Evolutionary conservation across 2,888 invertebrate species (phyloP).

Genomic region (Platycheirus rosarum): DNA sequence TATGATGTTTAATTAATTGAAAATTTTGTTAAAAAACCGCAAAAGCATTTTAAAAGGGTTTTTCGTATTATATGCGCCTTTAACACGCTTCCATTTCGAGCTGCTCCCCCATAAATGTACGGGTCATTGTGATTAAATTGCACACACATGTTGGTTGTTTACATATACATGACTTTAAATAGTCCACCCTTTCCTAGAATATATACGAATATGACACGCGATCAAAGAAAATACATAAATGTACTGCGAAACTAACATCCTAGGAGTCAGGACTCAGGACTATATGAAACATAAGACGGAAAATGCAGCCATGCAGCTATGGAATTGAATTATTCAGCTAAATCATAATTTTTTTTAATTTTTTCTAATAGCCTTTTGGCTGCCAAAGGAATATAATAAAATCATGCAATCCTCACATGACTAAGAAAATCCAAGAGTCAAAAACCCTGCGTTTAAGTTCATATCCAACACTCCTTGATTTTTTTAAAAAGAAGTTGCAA

Average conservation of each 20-base stretch:
- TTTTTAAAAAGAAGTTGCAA: slow-evolving; percentile 27
- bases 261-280: slow-evolving; percentile 4
- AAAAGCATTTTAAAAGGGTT: neutral
- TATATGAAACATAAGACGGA: neutral
- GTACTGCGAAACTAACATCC: slow-evolving; percentile 1
- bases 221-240: slow-evolving; percentile 20
- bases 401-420: slow-evolving; percentile 53
- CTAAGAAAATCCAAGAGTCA: slow-evolving; percentile 55
- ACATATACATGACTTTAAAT: slow-evolving; percentile 39
- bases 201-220: slow-evolving; percentile 68
- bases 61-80: slow-evolving; percentile 46
- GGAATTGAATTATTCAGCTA: slow-evolving; percentile 62
- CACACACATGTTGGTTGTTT: slow-evolving; percentile 49
- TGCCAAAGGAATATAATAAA: slow-evolving; percentile 33
- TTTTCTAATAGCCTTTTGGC: slow-evolving; percentile 59
- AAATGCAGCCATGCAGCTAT: slow-evolving; percentile 39
- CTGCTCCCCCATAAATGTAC: neutral
- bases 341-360: slow-evolving; percentile 67
- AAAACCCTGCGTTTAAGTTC: slow-evolving; percentile 28
- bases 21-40: neutral
- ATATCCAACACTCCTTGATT: slow-evolving; percentile 30
- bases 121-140: slow-evolving; percentile 60
- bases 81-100: slow-evolving; percentile 55
- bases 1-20: neutral
- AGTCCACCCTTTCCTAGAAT: slow-evolving; percentile 45